Percentiles rank a stretch among this genome's conserved stretches.
Conservation (phyloP, 2,888 invertebrate genomes). For the Ecliptopera silaceata region DNA sequence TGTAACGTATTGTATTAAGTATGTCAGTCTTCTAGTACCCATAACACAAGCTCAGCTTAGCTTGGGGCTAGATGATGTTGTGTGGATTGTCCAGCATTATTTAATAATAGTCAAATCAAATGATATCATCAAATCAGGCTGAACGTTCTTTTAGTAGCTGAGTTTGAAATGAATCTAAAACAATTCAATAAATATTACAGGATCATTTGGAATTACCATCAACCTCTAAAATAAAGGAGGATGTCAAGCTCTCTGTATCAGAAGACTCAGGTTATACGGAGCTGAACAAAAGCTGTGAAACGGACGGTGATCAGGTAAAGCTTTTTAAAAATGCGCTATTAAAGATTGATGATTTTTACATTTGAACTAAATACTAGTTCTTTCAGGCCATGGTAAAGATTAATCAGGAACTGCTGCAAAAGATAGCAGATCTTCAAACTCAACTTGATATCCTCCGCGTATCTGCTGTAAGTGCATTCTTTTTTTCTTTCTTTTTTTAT, state of each 20-base stretch:
- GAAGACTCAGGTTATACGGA: conserved; percentile 67
- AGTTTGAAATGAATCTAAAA: too few species aligned
- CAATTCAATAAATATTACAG: conserved; percentile 3
- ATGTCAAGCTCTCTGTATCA: conserved; percentile 26
- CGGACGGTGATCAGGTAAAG: conserved; percentile 32
- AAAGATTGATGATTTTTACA: too few species aligned
- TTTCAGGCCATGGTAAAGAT: conserved; percentile 39
- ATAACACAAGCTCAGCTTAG: too few species aligned
- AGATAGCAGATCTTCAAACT: conserved; percentile 54
- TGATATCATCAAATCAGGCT: too few species aligned
- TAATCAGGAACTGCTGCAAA: conserved; percentile 46
- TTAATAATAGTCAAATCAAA: too few species aligned
- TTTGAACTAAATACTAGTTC: not conserved
- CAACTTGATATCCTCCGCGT: conserved; percentile 51
- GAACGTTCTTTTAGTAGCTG: too few species aligned
- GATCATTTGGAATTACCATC: not conserved
- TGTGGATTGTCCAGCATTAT: too few species aligned
- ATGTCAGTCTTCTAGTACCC: too few species aligned
- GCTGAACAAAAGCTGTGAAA: conserved; percentile 39
- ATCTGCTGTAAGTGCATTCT: conserved; percentile 50
- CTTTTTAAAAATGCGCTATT: too few species aligned
- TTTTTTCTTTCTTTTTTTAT: too few species aligned
- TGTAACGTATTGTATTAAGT: too few species aligned
- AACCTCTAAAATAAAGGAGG: conserved; percentile 8
- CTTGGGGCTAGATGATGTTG: too few species aligned